Evolutionary conservation across 2,113 vertebrate genomes (phyloP), one percentile per base, ranked within the genome.

Genomic region (Illadopsis cleaveri): DNA sequence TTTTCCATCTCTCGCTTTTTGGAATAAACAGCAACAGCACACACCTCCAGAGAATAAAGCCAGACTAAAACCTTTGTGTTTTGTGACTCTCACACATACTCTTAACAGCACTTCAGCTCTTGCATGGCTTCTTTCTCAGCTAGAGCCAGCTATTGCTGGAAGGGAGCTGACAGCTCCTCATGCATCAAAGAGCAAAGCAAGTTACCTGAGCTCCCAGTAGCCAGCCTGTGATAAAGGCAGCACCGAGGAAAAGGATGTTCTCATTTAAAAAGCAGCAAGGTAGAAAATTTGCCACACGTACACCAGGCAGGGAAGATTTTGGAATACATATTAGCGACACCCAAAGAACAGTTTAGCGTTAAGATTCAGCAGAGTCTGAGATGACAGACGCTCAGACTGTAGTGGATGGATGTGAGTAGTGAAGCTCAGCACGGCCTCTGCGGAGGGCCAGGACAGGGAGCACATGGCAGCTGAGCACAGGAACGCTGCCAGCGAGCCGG

Each of bases 401-500:
- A 42, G 24, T 0, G 31, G 42, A 27, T 18, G 7, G 51, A 11
- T 2, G 2, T 0, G 19, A 30, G 38, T 2, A 25, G 27, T 10
- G 5, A 22, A 73, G 64, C 69, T 65, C 42, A 57, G 50, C 53
- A 68, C 0, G 16, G 80, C 30, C 40, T 48, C 31, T 42, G 38
- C 23, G 21, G 66, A 33, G 0, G 3, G 28, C 14, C 6, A 35
- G 22, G 15, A n/a, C 40, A 64, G 33, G 31, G 69, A 56, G 23
- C 33, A 17, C 7, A 6, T 0, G 7, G 48, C n/a, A 72, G 62
- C 54, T 38, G 33, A 28, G 21, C 27, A 33, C 3, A 2, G 40
- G 2, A 28, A 3, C 0, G 1, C 35, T 50, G 37, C 42, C 75
- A 38, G 27, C 10, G 1, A 19, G 13, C 20, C 9, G 0, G 38